Percentiles rank a stretch among this genome's conserved stretches.
Evolutionary conservation across 2,113 vertebrate genomes (phyloP).

Genomic region (Miniopterus natalensis): DNA sequence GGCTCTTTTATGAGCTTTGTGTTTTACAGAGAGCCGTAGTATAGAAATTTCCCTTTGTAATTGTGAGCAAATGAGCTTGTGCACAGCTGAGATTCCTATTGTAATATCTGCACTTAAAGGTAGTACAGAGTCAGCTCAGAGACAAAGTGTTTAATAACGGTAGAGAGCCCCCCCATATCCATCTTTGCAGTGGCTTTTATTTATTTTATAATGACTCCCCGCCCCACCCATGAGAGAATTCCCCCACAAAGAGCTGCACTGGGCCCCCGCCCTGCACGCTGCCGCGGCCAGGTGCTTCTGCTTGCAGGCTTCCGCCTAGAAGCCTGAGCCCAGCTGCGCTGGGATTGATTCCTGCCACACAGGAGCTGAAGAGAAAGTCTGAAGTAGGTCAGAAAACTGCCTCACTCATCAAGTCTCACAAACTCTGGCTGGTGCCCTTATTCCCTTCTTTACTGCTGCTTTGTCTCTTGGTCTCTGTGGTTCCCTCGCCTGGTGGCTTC

Average conservation of each 20-base stretch:
- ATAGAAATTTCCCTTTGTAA: not conserved
- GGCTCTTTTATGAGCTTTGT: not conserved
- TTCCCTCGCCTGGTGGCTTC: not conserved
- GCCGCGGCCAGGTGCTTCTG: slow-evolving; percentile 61
- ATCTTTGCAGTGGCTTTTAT: slow-evolving; percentile 31
- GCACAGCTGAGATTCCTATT: not conserved
- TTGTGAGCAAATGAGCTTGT: slow-evolving; percentile 11
- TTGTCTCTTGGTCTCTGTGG: not conserved
- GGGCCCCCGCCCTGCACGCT: not conserved
- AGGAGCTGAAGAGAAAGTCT: slow-evolving; percentile 42
- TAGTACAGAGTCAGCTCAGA: slow-evolving; percentile 21
- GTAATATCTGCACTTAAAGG: not conserved
- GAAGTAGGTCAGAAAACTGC: slow-evolving; percentile 76
- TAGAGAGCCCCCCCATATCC: not conserved
- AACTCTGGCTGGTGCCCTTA: not conserved
- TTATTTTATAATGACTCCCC: slow-evolving; percentile 26
- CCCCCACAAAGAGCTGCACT: slow-evolving; percentile 28
- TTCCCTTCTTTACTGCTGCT: not conserved
- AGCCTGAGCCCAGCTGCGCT: slow-evolving; percentile 62
- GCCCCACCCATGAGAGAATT: not conserved
- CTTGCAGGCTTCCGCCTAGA: slow-evolving; percentile 43
- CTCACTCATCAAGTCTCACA: slow-evolving; percentile 61
- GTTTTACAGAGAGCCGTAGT: not conserved
- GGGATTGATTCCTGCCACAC: slow-evolving; percentile 64
- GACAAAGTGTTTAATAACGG: slow-evolving; percentile 64